Conservation (phyloP, 2,888 invertebrate species). For the Vesta saturnalis region DNA sequence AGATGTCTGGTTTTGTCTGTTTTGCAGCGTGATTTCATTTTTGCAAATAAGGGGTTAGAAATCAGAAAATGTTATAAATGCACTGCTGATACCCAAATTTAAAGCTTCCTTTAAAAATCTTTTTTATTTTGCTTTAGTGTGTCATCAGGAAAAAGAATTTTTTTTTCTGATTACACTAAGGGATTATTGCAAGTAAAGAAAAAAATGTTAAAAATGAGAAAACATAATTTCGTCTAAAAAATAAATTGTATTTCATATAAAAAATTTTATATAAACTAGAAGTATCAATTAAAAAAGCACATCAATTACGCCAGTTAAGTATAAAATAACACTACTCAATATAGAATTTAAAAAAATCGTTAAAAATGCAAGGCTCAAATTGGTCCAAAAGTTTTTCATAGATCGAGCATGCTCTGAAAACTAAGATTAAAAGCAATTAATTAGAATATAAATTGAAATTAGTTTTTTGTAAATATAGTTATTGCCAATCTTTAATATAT, state of each 20-base stretch:
- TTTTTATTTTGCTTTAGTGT: background rate
- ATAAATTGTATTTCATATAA: constrained; percentile 38
- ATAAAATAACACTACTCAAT: constrained; percentile 37
- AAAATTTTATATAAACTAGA: constrained; percentile 36
- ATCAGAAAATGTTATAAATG: background rate
- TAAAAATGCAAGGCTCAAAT: constrained; percentile 40
- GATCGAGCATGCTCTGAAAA: constrained; percentile 60
- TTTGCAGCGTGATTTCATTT: constrained; percentile 60
- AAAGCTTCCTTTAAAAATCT: background rate
- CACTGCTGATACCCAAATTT: background rate
- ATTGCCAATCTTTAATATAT: no score
- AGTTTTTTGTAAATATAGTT: background rate
- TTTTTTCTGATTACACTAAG: background rate
- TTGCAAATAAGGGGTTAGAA: constrained; percentile 8
- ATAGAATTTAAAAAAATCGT: constrained; percentile 35
- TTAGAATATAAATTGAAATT: constrained; percentile 1
- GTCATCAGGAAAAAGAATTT: background rate
- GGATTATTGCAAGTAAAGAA: background rate
- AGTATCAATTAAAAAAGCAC: constrained; percentile 40
- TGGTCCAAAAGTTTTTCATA: constrained; percentile 47
- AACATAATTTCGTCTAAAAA: constrained; percentile 14
- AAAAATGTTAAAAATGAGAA: constrained; percentile 16
- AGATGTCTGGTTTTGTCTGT: constrained; percentile 64
- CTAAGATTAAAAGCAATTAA: constrained; percentile 46
- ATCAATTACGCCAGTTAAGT: constrained; percentile 29